Percentiles rank a stretch among this genome's conserved stretches.
Evolutionary conservation across 2,797 vertebrate genomes (phyloP).

Genomic region (Diglossa cyanea): DNA sequence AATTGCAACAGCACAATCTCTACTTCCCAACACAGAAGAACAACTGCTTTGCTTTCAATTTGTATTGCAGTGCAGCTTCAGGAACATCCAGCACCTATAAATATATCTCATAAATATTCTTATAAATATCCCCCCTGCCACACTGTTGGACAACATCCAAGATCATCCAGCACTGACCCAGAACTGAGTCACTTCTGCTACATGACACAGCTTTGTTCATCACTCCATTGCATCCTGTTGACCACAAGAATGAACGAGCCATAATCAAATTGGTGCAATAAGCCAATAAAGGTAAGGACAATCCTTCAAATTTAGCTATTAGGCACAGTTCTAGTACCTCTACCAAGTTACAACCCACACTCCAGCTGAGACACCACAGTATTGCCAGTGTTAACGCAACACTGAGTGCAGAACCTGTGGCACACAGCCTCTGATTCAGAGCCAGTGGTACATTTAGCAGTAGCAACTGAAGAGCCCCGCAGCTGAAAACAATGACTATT

Average conservation of each 20-base stretch:
- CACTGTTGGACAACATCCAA: background rate
- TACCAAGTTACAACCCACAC: background rate
- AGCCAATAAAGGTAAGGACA: background rate
- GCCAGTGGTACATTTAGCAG: background rate
- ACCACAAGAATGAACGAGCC: background rate
- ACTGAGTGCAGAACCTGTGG: background rate
- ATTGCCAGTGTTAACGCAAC: background rate
- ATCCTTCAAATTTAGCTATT: background rate
- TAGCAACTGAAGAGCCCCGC: background rate
- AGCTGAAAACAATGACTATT: background rate
- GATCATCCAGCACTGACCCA: background rate
- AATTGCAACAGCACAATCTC: background rate
- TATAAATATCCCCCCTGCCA: rapidly evolving
- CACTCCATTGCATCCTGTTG: background rate
- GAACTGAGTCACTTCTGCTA: background rate
- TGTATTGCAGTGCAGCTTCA: background rate
- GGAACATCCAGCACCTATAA: background rate
- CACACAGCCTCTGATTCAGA: background rate
- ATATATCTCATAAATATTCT: background rate
- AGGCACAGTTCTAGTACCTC: background rate
- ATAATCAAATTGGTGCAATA: background rate
- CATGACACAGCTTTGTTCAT: background rate
- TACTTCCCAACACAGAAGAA: background rate
- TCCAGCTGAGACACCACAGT: background rate
- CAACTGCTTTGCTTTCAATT: background rate